phyloP scores from a whole-genome alignment of 1,140 invertebrate species.

The Pogonus chalceus region DNA sequence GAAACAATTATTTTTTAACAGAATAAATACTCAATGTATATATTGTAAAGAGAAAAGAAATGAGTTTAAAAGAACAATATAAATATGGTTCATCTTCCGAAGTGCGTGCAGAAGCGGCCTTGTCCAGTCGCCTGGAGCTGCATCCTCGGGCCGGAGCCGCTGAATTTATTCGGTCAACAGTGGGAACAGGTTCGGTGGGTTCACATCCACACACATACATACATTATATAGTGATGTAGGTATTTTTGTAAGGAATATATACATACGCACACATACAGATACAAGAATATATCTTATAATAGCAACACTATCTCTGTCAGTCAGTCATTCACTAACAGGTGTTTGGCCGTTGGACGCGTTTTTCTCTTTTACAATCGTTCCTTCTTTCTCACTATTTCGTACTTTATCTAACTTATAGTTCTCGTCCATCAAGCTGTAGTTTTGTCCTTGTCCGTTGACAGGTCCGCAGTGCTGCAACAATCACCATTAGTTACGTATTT shows the following conservation, averaged over 20 bases:
- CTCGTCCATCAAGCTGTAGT: too few species aligned
- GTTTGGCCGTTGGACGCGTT: background rate
- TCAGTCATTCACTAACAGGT: too few species aligned
- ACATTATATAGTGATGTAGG: too few species aligned
- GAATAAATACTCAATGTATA: too few species aligned
- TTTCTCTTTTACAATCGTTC: background rate
- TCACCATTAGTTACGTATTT: conserved; percentile 6
- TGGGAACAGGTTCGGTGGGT: conserved; percentile 4
- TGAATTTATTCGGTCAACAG: conserved; percentile 5
- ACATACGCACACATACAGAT: background rate
- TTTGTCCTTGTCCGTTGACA: background rate
- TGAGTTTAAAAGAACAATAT: background rate
- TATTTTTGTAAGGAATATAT: too few species aligned
- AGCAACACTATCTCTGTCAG: too few species aligned
- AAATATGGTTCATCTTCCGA: too few species aligned
- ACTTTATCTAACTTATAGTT: too few species aligned
- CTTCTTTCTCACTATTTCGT: too few species aligned
- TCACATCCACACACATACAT: background rate
- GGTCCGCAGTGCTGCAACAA: background rate
- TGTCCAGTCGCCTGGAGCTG: background rate
- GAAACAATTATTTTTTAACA: too few species aligned
- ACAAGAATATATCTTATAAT: too few species aligned
- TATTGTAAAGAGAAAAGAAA: conserved; percentile 8
- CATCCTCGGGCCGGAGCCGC: background rate
- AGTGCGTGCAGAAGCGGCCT: background rate